Evolutionary conservation across 1,140 invertebrate genomes (phyloP), one percentile per base, ranked within the genome.

Genomic region (Periplaneta americana): DNA sequence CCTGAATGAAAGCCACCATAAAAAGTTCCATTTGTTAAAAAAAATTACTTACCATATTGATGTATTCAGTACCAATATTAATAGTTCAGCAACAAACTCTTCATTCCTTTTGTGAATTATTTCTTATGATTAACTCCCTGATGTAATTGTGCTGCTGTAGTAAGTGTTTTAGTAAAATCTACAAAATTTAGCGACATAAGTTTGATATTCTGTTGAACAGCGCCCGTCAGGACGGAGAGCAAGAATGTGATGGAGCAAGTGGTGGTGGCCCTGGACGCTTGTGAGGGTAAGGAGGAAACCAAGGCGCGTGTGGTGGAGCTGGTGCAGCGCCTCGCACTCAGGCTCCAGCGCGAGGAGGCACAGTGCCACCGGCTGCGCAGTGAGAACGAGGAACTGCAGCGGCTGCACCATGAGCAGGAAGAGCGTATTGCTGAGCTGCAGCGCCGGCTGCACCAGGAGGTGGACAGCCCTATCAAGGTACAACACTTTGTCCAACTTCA

Each of bases 251-350:
- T 86, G 37, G 85, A 86, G 37, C 85, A 86, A 82, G 85, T 87
- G 33, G 85, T 85, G 6, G 85, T 84, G 17, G 86, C 86, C 1
- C 82, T 87, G 32, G 86, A 85, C 36, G 85, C 85, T 32, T 86
- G 85, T 66, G 86, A 87, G 75, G 85, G 84, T 28, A 86, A 87
- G 82, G 86, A 87, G 82, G 84, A 85, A n/a, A 85, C 85, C 15
- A 80, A 85, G 33, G 83, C 84, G n/a, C 83, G 83, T 32, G 86
- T 87, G 36, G 83, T 87, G 3, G 82, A 82, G 6, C 81, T 86
- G 32, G 86, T 86, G 1, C 84, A 86, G 74, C 82, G 84, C 75
- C 82, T 87, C 28, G 85, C 85, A 6, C 31, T 84, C 10, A 79
- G 84, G 17, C 75, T 86, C 31, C 84, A 86, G 77, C 79, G 57